Evolutionary conservation across 2,113 vertebrate species (phyloP).

Genomic region (Dromaius novaehollandiae): DNA sequence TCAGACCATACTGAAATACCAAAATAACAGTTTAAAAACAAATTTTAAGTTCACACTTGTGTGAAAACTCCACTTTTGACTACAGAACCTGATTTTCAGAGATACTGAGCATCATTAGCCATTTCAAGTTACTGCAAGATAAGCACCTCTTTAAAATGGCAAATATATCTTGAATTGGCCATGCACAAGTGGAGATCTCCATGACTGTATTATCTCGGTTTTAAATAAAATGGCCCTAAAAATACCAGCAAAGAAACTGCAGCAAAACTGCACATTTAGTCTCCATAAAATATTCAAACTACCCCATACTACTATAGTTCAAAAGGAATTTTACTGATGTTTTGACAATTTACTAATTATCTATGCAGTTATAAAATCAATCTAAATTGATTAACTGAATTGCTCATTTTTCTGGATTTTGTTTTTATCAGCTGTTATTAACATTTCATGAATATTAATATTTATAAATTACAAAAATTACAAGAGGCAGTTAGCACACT

Average conservation of each 20-base stretch:
- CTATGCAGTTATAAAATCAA: conserved; percentile 25
- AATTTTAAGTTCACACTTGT: background rate
- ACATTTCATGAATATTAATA: conserved; percentile 25
- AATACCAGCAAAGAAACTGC: background rate
- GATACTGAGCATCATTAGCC: background rate
- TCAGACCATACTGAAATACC: background rate
- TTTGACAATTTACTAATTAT: conserved; percentile 46
- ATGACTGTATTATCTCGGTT: background rate
- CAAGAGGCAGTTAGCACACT: conserved; percentile 43
- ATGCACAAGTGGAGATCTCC: background rate
- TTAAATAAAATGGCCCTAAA: background rate
- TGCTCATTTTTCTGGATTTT: conserved; percentile 32
- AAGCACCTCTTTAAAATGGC: background rate
- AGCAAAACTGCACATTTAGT: background rate
- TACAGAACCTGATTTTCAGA: background rate
- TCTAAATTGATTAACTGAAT: conserved; percentile 41
- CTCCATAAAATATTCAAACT: background rate
- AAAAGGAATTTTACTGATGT: background rate
- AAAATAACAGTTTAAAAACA: background rate
- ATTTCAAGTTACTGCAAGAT: background rate
- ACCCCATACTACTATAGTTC: background rate
- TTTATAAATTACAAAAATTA: conserved; percentile 50
- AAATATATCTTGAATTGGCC: background rate
- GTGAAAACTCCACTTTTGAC: background rate
- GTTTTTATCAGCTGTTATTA: conserved; percentile 28